Evolutionary conservation across 2,113 vertebrate genomes (phyloP), one percentile per base, ranked within the genome.

Genomic region (Bufo bufo): DNA sequence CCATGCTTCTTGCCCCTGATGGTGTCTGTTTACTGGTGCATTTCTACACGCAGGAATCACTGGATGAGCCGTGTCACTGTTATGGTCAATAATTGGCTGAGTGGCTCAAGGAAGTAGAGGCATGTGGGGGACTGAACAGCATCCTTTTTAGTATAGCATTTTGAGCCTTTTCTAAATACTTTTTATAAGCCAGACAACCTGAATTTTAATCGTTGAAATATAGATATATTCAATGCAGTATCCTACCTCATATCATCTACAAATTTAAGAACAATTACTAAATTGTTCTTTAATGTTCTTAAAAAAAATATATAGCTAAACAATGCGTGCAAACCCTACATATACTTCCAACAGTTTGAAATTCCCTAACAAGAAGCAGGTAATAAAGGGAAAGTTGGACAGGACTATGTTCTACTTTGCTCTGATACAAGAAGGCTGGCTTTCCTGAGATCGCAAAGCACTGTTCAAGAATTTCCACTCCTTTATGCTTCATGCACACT

Each of bases 401-500:
- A 75, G 8, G 7, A 75, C 47, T 19, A 9, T 49, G 17, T 75
- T 49, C 72, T 75, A 20, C 72, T 19, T 75, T 75, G 13, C 71
- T 74, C 14, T 74, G 13, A 47, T 74, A 75, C 72, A 75, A 75
- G 72, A 75, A 10, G 72, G 72, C 72, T 75, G 72, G 50, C 72
- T 14, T 45, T 6, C 43, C 69, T 72, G 33, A 72, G 14, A 72
- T 72, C 33, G 69, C 7, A 69, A 69, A 69, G n/a, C 20, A 7
- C 33, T 72, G 69, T 72, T 72, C 69, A 33, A 4, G 69, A 45
- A 72, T 72, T 43, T 71, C 66, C 45, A 75, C 72, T 75, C 16
- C 45, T 75, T 75, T 50, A 75, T 75, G 72, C 72, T 75, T 50
- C 72, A 75, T 75, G 45, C 17, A 75, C 45, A 75, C 72, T 75